Base-by-base conservation (phyloP, 1,140 invertebrate species). In the Stegodyphus mimosarum region DNA sequence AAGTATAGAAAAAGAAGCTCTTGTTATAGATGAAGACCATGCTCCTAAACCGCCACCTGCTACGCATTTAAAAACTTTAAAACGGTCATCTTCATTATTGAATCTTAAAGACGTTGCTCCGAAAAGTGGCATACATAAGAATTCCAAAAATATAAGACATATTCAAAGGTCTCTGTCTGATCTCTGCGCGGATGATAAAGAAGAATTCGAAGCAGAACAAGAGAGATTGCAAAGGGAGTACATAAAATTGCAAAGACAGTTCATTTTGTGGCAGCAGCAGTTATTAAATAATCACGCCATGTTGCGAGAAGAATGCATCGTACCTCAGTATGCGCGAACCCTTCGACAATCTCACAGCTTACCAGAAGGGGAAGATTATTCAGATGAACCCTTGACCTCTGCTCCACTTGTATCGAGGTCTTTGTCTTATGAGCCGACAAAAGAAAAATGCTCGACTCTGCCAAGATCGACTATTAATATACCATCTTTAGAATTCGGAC, bases 191-290 rank as follows among this genome's bases (percentile, higher is more conserved):
- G 64, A 84, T 7, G 72, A 69, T 15, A 84, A 70, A 6, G 50
- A 67, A n/a, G 86, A 83, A 18, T 87, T 87, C 49, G 79, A 72
- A 33, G 48, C 60, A 0, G 86, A 87, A 15, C 86, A 87, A 18
- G 74, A 83, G 52, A 33, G 80, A 50, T 72, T 87, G 2, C 81
- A 79, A n/a, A 52, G 49, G 3, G 81, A 87, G 51, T 87, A 87
- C 55, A 53, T 72, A 48, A 79, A 84, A 48, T 72, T 87, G 6
- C 80, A 87, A 48, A 60, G 66, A 33, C 87, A 87, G 53, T 87
- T 87, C 52, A 49, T 87, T 5, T 6, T 77, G 6, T 87, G 87
- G 87, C 78, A 85, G 50, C 51, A 87, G 33, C 87, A 84, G 50
- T 17, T 87, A 48, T 4, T 79, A 33, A 66, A 10, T 13, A 87